phyloP scores from a whole-genome alignment of 2,113 vertebrate species.

The Phoxinus phoxinus region DNA sequence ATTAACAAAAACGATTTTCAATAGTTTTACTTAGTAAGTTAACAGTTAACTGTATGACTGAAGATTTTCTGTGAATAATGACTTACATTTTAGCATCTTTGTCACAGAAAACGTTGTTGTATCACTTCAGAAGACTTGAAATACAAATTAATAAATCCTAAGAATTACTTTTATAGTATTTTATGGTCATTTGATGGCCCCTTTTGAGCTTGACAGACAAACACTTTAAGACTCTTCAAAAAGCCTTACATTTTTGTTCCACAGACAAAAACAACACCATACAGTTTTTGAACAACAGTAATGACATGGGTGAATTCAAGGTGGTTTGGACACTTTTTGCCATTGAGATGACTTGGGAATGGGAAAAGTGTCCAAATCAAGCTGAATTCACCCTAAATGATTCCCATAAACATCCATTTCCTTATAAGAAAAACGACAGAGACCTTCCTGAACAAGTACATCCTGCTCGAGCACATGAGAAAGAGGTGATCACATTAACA shows the following conservation, averaged over 20 bases:
- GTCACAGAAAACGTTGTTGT: neutral
- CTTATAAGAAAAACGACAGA: neutral
- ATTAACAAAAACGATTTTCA: neutral
- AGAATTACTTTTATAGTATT: neutral
- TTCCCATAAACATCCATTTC: too few relatives aligned
- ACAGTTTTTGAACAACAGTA: too few relatives aligned
- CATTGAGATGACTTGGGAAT: too few relatives aligned
- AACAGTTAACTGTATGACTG: constrained; percentile 54
- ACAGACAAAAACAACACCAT: too few relatives aligned
- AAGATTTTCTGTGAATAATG: constrained; percentile 18
- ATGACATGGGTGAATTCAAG: too few relatives aligned
- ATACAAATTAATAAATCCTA: neutral
- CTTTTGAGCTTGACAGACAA: neutral
- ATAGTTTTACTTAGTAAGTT: neutral
- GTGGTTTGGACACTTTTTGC: too few relatives aligned
- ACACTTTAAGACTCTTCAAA: neutral
- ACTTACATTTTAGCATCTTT: neutral
- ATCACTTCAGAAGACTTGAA: neutral
- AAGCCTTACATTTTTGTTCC: neutral
- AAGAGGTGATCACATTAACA: neutral
- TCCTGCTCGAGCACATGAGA: neutral
- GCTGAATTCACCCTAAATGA: too few relatives aligned
- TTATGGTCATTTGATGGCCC: neutral
- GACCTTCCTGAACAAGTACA: neutral
- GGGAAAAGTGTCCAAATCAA: too few relatives aligned